These are phyloP conservation scores for Gallinago nigripennis DNA, from an alignment of 2,797 vertebrate species.

Conservation along the genomic window DNA sequence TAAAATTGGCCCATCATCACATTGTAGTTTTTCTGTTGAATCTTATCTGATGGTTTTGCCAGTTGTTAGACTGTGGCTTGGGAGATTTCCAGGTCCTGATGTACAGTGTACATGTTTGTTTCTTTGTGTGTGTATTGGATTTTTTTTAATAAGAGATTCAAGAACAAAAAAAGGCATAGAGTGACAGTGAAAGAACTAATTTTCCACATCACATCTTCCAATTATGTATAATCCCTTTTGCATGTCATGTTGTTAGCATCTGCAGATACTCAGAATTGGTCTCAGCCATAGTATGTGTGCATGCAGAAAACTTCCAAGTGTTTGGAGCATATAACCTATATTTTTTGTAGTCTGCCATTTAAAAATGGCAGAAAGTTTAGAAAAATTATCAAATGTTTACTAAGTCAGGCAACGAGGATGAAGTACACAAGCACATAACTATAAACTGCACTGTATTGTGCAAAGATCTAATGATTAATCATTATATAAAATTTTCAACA, in stretches of 20 bases:
- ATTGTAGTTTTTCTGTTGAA: conserved; percentile 4
- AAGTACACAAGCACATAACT: neutral
- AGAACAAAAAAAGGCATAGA: conserved; percentile 21
- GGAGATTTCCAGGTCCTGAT: conserved; percentile 19
- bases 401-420: neutral
- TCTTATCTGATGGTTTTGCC: conserved; percentile 29
- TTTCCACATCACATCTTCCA: conserved; percentile 45
- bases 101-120: neutral
- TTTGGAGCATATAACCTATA: neutral
- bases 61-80: conserved; percentile 6
- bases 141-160: neutral
- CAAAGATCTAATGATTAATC: neutral
- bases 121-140: neutral
- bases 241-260: neutral
- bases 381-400: neutral
- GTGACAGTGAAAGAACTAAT: conserved; percentile 23
- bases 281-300: neutral
- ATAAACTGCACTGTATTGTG: neutral
- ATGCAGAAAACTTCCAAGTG: neutral
- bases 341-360: neutral
- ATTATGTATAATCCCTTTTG: neutral
- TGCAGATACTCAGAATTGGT: neutral
- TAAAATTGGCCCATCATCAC: conserved; percentile 39
- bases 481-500: neutral
- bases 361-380: neutral